Evolutionary conservation across 1,140 invertebrate species (phyloP).

Genomic region (Scaptomyza graminum): DNA sequence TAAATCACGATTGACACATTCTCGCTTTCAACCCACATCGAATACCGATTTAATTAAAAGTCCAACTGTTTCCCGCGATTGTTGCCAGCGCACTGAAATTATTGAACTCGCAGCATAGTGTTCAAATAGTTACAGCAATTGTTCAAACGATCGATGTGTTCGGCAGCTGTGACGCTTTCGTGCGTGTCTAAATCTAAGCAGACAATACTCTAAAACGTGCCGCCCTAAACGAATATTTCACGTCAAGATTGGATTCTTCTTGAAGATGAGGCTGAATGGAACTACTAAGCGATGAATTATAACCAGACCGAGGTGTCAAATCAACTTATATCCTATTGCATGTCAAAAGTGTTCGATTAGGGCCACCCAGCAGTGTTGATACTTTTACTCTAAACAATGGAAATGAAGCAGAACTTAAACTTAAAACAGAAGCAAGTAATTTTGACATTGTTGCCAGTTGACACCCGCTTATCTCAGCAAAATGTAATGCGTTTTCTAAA

Average conservation of each 20-base stretch:
- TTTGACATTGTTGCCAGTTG: too few species aligned
- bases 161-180: conserved; percentile 48
- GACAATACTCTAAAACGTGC: not conserved
- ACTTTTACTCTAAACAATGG: too few species aligned
- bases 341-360: too few species aligned
- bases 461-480: too few species aligned
- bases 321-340: too few species aligned
- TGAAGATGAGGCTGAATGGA: not conserved
- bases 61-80: conserved; percentile 61
- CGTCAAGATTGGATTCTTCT: not conserved
- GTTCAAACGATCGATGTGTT: conserved; percentile 47
- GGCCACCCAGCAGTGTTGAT: too few species aligned
- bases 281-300: too few species aligned
- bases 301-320: too few species aligned
- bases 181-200: conserved; percentile 14
- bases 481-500: too few species aligned
- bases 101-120: not conserved
- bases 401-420: too few species aligned
- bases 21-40: conserved; percentile 27
- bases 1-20: conserved; percentile 50
- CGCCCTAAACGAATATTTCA: not conserved
- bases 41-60: conserved; percentile 2
- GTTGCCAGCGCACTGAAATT: conserved; percentile 64
- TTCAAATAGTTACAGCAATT: conserved; percentile 45
- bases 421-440: too few species aligned